These are phyloP conservation scores for Dryococelus australis DNA, from an alignment of 2,888 invertebrate species.

Conservation along the genomic window DNA sequence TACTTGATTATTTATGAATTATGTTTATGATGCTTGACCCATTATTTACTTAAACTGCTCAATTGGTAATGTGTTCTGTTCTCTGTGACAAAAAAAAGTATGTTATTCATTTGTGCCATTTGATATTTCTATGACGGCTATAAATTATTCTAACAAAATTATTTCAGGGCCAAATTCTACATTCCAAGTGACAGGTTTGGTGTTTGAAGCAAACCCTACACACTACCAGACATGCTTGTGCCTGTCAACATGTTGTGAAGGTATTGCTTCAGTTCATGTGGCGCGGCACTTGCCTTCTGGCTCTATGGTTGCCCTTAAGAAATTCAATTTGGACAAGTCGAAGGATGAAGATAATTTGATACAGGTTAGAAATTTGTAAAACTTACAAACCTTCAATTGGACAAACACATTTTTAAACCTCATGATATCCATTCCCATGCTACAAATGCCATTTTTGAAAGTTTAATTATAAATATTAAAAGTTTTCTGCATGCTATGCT, in stretches of 20 bases:
- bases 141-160: too few species aligned
- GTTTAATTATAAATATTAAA: too few species aligned
- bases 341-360: constrained; percentile 69
- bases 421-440: background rate
- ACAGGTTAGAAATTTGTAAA: constrained; percentile 42
- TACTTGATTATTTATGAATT: too few species aligned
- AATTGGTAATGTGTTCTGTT: too few species aligned
- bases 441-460: too few species aligned
- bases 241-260: constrained; percentile 74
- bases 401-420: background rate
- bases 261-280: constrained; percentile 73
- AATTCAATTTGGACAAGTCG: constrained; percentile 76
- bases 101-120: too few species aligned
- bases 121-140: too few species aligned
- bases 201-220: constrained; percentile 49
- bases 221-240: constrained; percentile 74
- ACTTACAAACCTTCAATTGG: background rate
- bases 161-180: background rate
- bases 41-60: too few species aligned
- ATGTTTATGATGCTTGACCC: too few species aligned
- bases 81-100: too few species aligned
- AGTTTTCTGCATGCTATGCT: too few species aligned
- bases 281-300: constrained; percentile 72
- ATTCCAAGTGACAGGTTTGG: background rate
- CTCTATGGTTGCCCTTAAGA: constrained; percentile 75